These are phyloP conservation scores for Lysandra bellargus DNA, from an alignment of 2,888 invertebrate species.

Conservation along the genomic window DNA sequence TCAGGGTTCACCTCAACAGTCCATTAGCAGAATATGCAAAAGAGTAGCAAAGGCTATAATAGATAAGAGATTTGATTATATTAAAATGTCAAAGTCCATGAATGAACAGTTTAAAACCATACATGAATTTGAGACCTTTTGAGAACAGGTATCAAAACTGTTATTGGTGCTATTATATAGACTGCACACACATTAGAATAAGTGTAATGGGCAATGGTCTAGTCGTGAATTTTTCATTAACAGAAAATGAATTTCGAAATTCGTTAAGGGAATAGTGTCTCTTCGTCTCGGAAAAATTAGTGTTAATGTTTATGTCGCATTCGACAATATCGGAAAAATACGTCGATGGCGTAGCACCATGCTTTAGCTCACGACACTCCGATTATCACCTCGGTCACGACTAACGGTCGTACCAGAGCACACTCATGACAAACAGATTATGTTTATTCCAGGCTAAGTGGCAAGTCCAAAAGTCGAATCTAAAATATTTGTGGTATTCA, in stretches of 20 bases:
- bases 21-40: background rate
- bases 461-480: background rate
- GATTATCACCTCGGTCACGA: slow-evolving; percentile 3
- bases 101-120: background rate
- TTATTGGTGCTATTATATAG: slow-evolving; percentile 34
- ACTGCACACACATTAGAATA: slow-evolving; percentile 39
- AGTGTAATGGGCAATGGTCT: slow-evolving; percentile 36
- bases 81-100: background rate
- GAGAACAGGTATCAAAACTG: background rate
- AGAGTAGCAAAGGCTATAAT: background rate
- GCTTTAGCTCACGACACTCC: background rate
- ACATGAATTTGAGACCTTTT: background rate
- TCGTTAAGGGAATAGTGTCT: too few species aligned
- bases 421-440: background rate
- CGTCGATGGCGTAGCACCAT: background rate
- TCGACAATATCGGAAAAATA: background rate
- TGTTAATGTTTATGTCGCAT: background rate
- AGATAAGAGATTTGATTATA: background rate
- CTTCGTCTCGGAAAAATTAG: too few species aligned
- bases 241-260: slow-evolving; percentile 35
- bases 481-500: background rate
- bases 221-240: slow-evolving; percentile 38
- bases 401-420: background rate
- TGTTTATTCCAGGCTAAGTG: background rate
- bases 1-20: background rate